A percentile compares a stretch with the other conserved stretches of the same genome.
phyloP scores from a whole-genome alignment of 2,797 vertebrate species.

The Liasis olivaceus region DNA sequence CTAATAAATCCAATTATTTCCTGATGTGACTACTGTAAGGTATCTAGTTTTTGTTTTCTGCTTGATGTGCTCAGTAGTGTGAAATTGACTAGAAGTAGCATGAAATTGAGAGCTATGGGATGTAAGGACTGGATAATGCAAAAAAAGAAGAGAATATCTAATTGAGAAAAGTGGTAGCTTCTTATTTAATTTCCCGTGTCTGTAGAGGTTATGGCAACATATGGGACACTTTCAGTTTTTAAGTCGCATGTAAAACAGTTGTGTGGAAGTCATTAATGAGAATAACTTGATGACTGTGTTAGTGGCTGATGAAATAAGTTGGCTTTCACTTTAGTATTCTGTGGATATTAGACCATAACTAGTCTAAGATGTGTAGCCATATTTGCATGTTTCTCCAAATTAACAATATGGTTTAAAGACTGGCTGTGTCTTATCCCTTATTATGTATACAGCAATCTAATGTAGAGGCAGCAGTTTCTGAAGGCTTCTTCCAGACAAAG shows the following conservation, averaged over 20 bases:
- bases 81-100: slow-evolving; percentile 20
- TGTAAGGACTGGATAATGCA: background rate
- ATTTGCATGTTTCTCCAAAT: background rate
- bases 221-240: slow-evolving; percentile 16
- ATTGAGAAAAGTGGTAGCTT: slow-evolving; percentile 9
- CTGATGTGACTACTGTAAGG: background rate
- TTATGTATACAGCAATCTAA: background rate
- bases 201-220: slow-evolving; percentile 4
- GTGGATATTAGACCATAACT: background rate
- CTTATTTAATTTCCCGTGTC: background rate
- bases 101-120: slow-evolving; percentile 10
- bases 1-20: slow-evolving; percentile 13
- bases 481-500: background rate
- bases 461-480: background rate
- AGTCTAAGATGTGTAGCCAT: background rate
- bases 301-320: background rate
- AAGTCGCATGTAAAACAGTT: background rate
- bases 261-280: background rate
- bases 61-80: slow-evolving; percentile 7
- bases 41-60: slow-evolving; percentile 2
- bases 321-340: background rate
- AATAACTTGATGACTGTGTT: slow-evolving; percentile 2
- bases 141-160: background rate
- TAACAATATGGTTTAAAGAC: background rate
- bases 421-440: background rate